Conservation (phyloP, 2,113 vertebrate genomes). For the Syngnathus typhle region DNA sequence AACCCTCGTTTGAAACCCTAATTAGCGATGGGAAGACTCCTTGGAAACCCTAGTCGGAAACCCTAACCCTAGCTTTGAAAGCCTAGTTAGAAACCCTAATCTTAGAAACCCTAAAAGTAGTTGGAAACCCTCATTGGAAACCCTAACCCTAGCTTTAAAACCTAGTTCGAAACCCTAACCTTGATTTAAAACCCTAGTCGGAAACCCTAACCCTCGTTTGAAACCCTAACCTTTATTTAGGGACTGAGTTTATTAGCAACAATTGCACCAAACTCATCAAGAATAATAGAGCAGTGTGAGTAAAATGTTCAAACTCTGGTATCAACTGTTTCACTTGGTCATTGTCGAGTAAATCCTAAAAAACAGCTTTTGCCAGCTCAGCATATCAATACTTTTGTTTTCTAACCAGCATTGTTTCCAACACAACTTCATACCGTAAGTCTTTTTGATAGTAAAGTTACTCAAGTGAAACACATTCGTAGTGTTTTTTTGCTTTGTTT, state of each 20-base stretch:
- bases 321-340: not conserved
- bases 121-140: no score
- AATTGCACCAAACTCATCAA: not conserved
- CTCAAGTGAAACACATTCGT: conserved; percentile 34
- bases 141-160: no score
- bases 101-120: no score
- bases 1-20: no score
- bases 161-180: no score
- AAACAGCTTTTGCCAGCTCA: not conserved
- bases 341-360: not conserved
- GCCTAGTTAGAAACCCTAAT: no score
- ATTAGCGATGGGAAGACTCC: no score
- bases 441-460: not conserved
- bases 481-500: conserved; percentile 41
- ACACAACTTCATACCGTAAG: not conserved
- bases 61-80: no score
- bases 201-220: no score
- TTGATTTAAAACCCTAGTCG: no score
- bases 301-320: no score
- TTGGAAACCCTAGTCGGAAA: no score
- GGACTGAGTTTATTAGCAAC: not conserved
- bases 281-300: not conserved
- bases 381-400: not conserved
- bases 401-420: not conserved
- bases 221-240: not conserved